Conservation (phyloP, 2,888 invertebrate genomes). For the Hyles lineata region DNA sequence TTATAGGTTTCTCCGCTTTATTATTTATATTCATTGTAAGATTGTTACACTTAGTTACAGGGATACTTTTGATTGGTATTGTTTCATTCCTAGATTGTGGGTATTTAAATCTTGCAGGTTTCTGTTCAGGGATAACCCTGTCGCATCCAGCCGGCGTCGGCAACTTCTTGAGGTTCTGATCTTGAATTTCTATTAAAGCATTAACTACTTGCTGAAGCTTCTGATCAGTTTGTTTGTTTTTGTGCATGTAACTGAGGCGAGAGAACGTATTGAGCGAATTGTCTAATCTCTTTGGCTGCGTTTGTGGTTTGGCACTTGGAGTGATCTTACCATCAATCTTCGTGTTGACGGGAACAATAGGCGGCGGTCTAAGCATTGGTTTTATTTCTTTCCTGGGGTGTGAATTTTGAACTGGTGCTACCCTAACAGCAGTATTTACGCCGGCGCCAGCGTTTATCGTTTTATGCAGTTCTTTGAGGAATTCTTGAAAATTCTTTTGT, state of each 20-base stretch:
- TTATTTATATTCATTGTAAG: not conserved
- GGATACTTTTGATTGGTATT: not conserved
- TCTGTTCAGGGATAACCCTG: conserved; percentile 39
- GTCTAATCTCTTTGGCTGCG: conserved; percentile 61
- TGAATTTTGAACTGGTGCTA: not conserved
- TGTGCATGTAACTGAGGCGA: conserved; percentile 75
- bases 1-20: not conserved
- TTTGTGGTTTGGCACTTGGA: conserved; percentile 62
- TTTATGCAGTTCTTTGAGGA: conserved; percentile 64
- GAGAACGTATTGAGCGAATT: conserved; percentile 73
- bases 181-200: conserved; percentile 41
- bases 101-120: not conserved
- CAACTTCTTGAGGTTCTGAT: conserved; percentile 32
- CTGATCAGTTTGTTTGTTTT: conserved; percentile 64
- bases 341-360: conserved; percentile 43
- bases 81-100: conserved; percentile 2
- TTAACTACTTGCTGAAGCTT: conserved; percentile 52
- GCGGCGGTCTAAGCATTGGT: conserved; percentile 45
- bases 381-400: conserved; percentile 43
- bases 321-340: conserved; percentile 48
- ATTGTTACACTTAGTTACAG: not conserved
- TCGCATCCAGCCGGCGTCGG: conserved; percentile 35
- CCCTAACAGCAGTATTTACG: conserved; percentile 30
- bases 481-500: conserved; percentile 52
- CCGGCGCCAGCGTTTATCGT: conserved; percentile 60